Evolutionary conservation across 2,113 vertebrate genomes (phyloP), one percentile per base, ranked within the genome.

Genomic region (Petaurus breviceps): DNA sequence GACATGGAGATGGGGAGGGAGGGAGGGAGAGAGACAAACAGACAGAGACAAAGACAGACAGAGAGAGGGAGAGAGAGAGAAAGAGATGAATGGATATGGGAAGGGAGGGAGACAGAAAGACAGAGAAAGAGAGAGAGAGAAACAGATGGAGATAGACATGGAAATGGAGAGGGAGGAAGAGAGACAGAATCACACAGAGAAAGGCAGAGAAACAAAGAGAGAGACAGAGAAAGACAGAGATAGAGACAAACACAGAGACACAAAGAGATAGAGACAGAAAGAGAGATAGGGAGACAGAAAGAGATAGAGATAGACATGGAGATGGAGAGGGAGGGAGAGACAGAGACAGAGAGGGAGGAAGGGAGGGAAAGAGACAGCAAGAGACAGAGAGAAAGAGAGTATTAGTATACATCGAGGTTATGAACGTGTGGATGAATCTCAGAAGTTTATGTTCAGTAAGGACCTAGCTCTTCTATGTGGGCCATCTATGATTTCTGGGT

Each of bases 401-500:
- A 93, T 26, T 90, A 47, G 90, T 92, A 28, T 52, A 51, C 51
- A 84, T 51, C 54, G 19, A 55, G 54, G 26, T 68, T 92, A 84
- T 89, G 47, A 95, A 92, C 95, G 93, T 93, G 9, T 94, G 47
- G 5, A 22, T 90, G 14, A 53, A 43, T 55, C 94, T 96, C 54
- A 95, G 94, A 92, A 51, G 26, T 46, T 89, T 50, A 51, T 84
- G 47, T 91, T 92, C 92, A 54, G 8, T 4, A 90, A 90, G 43
- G 57, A 96, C 95, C 90, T 94, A 55, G 37, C 12, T 51, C 97
- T 68, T 96, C 90, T 91, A 61, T 92, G 43, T 90, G 95, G 46
- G 77, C 51, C 89, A 89, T 89, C 84, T 96, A 37, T 93, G 96
- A 97, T 96, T 96, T 94, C 90, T 91, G 43, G 77, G 52, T 52